phyloP scores from a whole-genome alignment of 2,113 vertebrate genomes.

The Okapia johnstoni region DNA sequence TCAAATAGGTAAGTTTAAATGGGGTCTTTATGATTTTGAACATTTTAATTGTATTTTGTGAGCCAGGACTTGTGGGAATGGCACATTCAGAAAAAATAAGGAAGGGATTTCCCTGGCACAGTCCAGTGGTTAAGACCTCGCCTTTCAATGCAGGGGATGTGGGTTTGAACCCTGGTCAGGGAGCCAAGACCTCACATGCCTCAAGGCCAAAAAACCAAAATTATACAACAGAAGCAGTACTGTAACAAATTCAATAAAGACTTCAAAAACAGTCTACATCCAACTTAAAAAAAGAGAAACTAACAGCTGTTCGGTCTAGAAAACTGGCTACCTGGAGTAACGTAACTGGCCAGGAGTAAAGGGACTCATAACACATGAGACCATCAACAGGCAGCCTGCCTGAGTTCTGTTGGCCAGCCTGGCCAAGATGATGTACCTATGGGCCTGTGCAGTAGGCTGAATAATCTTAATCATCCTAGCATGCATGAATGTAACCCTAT shows the following conservation, averaged over 20 bases:
- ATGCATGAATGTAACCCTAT: background rate
- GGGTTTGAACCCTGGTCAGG: background rate
- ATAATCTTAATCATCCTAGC: background rate
- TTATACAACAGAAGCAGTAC: background rate
- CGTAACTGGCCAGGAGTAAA: background rate
- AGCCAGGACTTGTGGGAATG: background rate
- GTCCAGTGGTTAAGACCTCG: background rate
- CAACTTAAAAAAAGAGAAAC: background rate
- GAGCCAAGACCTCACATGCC: background rate
- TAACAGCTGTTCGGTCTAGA: background rate
- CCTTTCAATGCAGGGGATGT: background rate
- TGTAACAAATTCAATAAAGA: background rate
- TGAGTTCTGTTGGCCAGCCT: background rate
- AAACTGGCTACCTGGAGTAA: background rate
- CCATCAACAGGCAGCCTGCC: background rate
- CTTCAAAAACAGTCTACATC: background rate
- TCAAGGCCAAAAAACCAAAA: background rate
- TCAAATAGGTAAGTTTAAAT: background rate
- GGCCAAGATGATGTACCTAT: background rate
- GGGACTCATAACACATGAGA: background rate
- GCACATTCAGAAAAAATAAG: background rate
- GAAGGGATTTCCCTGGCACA: background rate
- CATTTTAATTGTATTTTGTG: background rate
- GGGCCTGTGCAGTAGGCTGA: background rate
- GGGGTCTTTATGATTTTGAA: background rate